Base-by-base conservation (phyloP, 2,888 invertebrate species). In the Oxycera nigricornis region DNA sequence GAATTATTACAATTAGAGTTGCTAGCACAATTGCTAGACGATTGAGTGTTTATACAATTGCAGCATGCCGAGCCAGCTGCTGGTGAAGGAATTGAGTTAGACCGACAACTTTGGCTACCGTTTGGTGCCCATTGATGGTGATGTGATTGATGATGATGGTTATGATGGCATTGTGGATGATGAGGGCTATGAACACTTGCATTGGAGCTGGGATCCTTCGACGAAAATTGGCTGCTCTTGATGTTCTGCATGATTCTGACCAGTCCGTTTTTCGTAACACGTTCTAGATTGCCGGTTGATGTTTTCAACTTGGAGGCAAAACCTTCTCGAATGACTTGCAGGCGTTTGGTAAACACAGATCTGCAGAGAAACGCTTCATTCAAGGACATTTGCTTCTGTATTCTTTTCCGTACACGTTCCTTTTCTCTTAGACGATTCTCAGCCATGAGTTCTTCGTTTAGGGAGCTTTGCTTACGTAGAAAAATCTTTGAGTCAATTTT, bases 381-480 rank as follows among this genome's bases (percentile, higher is more conserved):
- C 14, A 95, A 86, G 4, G 95, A 95, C 26, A 94, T 93, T 85
- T 95, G 95, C 82, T 95, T 95, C 82, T 93, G 94, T 78, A 95
- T 94, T 81, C 94, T 93, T 81, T 91, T 91, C 74, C 93, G 88
- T 22, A 95, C 89, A 62, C 89, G 88, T 82, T 95, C 94, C 80
- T 94, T 95, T 82, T 95, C 95, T 76, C 91, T 87, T 80, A 95
- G 85, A 73, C 95, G 87, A 80, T 94, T 95, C n/a, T 91, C 91
- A 1, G 94, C 94, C 92, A 95, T 94, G 14, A 95, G 86, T 82
- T 95, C 95, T 82, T 95, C 95, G 81, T 95, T 95, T 76, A 96
- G 88, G 1, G 95, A 95, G 77, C 93, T 91, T 83, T 96, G 95
- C 81, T 96, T 86, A n/a, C 85, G 82, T 75, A 85, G 74, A 72